Base-by-base conservation (phyloP, 2,113 vertebrate genomes). In the Myiopsitta monachus region DNA sequence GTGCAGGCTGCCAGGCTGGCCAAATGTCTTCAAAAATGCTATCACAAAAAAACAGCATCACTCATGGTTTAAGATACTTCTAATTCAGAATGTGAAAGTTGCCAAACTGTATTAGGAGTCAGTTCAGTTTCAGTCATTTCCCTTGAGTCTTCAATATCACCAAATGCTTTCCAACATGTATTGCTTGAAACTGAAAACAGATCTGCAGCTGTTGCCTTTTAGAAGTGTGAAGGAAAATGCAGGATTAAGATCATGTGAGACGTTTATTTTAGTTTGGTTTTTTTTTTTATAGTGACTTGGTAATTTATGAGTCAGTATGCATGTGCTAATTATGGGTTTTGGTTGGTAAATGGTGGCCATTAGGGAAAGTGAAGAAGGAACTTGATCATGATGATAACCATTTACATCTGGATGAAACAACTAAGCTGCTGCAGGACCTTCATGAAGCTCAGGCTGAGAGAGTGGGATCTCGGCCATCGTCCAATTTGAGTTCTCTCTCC, bases 311-410 rank as follows among this genome's bases (percentile, higher is more conserved):
- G 13, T 90, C 64, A 70, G 0, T 61, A 24, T 77, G 21, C 6
- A 4, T 83, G 15, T 84, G 15, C 66, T 92, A 64, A 90, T 84
- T 57, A 4, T 4, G 63, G 7, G 1, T 10, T 92, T 78, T 92
- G 46, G 11, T 90, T 94, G 82, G 41, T 90, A 47, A 87, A n/a
- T 87, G 80, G 3, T 82, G 81, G 22, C 36, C 54, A 24, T 49
- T 97, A 99, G 99, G 98, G 83, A 99, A 99, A 96, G 97, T 99
- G 72, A 99, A 99, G 96, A 99, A 99, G 94, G 99, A 99, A 91
- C 98, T 99, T 3, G 99, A 99, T 39, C 99, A 98, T 2, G 99
- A 99, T 0, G 99, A 99, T 14, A 92, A 97, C 81, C 99, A 99
- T 83, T 98, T 99, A 92, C 98, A 98, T 92, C 98, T 99, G 97